A percentile compares a stretch with the other conserved stretches of the same genome.
Evolutionary conservation across 2,113 vertebrate species (phyloP).

Genomic region (Antechinus flavipes): DNA sequence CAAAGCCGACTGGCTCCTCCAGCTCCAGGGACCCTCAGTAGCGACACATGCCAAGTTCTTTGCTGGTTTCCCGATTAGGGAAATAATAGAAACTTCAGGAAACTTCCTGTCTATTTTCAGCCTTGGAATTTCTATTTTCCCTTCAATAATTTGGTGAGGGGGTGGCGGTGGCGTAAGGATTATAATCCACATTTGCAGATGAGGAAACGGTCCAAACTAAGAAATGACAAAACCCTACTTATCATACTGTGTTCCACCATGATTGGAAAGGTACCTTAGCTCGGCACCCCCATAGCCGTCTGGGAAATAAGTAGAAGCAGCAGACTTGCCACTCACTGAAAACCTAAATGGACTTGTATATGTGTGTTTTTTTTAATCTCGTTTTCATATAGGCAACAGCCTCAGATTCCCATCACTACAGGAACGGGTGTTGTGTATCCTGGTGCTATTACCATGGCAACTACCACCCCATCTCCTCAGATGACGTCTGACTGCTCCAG

Average conservation of each 20-base stretch:
- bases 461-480: slow-evolving; percentile 97
- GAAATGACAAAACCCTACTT: neutral
- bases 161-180: neutral
- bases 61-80: neutral
- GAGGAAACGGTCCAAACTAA: neutral
- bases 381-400: slow-evolving; percentile 89
- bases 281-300: neutral
- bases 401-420: slow-evolving; percentile 98
- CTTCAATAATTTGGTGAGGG: neutral
- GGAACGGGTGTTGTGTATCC: slow-evolving; percentile 97
- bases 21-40: neutral
- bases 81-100: slow-evolving; percentile 4
- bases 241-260: neutral
- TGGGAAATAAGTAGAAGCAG: neutral
- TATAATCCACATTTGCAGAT: neutral
- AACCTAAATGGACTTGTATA: neutral
- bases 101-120: neutral
- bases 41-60: neutral
- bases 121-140: neutral
- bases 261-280: neutral
- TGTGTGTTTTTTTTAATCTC: slow-evolving; percentile 41
- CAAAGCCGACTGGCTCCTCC: neutral
- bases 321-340: neutral
- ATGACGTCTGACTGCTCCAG: slow-evolving; percentile 99
- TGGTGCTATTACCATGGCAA: slow-evolving; percentile 96